Evolutionary conservation across 2,888 invertebrate genomes (phyloP).

Genomic region (Campopleginae sp.): DNA sequence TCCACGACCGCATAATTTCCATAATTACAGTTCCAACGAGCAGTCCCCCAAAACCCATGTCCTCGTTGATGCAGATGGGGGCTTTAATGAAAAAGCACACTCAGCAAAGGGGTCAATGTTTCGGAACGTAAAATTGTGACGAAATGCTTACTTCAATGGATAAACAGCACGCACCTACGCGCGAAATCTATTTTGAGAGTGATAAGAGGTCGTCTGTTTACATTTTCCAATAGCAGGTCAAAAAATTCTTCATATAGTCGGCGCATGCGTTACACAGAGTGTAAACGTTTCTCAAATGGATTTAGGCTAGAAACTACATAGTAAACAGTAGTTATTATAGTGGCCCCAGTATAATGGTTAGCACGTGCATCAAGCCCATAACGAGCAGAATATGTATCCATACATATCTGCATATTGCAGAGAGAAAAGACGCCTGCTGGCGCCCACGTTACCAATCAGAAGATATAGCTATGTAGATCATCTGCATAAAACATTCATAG

Average conservation of each 20-base stretch:
- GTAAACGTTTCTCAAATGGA: constrained; percentile 5
- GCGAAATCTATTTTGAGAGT: background rate
- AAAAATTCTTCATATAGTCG: background rate
- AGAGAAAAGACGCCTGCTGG: constrained; percentile 52
- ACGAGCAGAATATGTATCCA: constrained; percentile 27
- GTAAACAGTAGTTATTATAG: constrained; percentile 41
- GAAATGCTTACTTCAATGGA: background rate
- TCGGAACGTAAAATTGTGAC: background rate
- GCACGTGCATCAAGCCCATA: constrained; percentile 18
- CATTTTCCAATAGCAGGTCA: background rate
- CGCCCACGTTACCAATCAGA: constrained; percentile 57
- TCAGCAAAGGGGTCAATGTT: background rate
- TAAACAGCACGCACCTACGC: background rate
- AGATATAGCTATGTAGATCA: constrained; percentile 42
- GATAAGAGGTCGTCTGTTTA: constrained; percentile 2
- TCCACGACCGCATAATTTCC: no score
- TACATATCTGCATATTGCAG: constrained; percentile 48
- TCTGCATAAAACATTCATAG: constrained; percentile 11
- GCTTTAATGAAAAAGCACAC: background rate
- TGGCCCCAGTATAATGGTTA: constrained; percentile 21
- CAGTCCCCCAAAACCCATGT: background rate
- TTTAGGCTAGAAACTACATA: constrained; percentile 7
- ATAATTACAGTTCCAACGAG: no score
- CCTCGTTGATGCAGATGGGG: background rate
- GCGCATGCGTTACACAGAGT: background rate